Base-by-base conservation (phyloP, 2,888 invertebrate species). In the Bellardia bayeri region DNA sequence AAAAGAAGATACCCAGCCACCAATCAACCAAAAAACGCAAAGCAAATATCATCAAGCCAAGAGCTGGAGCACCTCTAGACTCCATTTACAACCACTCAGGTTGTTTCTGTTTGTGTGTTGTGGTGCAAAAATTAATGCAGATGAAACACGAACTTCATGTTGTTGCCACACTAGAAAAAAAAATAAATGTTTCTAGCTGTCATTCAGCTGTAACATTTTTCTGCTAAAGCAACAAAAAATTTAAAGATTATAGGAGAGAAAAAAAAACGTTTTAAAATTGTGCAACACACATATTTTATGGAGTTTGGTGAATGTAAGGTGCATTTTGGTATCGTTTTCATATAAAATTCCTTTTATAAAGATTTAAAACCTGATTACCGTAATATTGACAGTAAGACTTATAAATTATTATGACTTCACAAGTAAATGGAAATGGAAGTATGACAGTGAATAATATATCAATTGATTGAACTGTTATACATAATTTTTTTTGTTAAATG, bases 341-440 rank as follows among this genome's bases (percentile, higher is more conserved):
- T 66, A 66, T 13, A 40, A 23, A 74, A 23, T 82, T 33, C 72
- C 16, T 54, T 82, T 80, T 80, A 61, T 71, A 45, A 79, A 68
- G 68, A 58, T 58, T 79, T 45, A 13, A 81, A 72, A 64, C 30
- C 30, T 63, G 71, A 64, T 64, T 45, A 56, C 42, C 63, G 30
- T 64, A 63, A 42, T 72, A 54, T 71, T 72, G 42, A 6, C 72
- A 72, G 45, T 42, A 56, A 72, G 37, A 42, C 54, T 33, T 33
- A 81, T 64, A 81, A 81, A 72, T 81, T 81, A 42, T 63, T 54
- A 37, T 64, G 63, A 72, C 42, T 54, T 64, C 37, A 64, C 40
- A 42, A 42, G 11, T 54, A 42, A 51, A 63, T 30, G 63, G 2
- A 16, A 9, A 37, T 69, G 45, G 49, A 61, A 49, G 13, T 69